Conservation (phyloP, 2,888 invertebrate species). For the Melanchra persicariae region DNA sequence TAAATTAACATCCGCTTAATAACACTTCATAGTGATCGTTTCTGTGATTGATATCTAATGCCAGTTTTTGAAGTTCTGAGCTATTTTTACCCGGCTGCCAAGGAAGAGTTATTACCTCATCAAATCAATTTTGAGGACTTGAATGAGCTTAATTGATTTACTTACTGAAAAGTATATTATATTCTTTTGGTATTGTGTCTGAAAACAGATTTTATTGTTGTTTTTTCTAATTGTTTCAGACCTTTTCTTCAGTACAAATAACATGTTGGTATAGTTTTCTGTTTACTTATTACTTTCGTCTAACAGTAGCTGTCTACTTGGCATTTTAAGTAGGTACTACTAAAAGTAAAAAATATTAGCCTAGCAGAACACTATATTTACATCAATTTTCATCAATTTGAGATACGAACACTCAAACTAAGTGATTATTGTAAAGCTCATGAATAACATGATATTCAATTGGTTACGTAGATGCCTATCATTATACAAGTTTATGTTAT, state of each 20-base stretch:
- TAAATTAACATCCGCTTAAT: slow-evolving; percentile 64
- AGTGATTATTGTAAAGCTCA: background rate
- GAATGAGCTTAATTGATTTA: background rate
- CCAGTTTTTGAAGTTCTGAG: too few species aligned
- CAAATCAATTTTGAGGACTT: background rate
- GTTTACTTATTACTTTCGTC: background rate
- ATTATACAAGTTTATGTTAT: background rate
- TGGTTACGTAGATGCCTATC: background rate
- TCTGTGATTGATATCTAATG: slow-evolving; percentile 31
- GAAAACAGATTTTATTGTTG: background rate
- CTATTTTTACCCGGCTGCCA: too few species aligned
- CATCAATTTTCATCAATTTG: background rate
- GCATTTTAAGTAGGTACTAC: background rate
- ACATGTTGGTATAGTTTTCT: background rate
- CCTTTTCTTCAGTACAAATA: background rate
- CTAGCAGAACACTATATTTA: background rate
- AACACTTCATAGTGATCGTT: slow-evolving; percentile 40
- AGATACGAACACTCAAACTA: background rate
- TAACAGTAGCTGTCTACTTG: too few species aligned
- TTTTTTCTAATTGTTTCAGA: background rate
- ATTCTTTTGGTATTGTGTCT: background rate
- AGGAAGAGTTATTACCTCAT: too few species aligned
- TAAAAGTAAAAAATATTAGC: background rate
- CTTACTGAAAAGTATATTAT: background rate
- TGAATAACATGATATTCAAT: background rate